These are phyloP conservation scores for Hafferia zeledoni DNA, from an alignment of 2,797 vertebrate species.

Conservation along the genomic window DNA sequence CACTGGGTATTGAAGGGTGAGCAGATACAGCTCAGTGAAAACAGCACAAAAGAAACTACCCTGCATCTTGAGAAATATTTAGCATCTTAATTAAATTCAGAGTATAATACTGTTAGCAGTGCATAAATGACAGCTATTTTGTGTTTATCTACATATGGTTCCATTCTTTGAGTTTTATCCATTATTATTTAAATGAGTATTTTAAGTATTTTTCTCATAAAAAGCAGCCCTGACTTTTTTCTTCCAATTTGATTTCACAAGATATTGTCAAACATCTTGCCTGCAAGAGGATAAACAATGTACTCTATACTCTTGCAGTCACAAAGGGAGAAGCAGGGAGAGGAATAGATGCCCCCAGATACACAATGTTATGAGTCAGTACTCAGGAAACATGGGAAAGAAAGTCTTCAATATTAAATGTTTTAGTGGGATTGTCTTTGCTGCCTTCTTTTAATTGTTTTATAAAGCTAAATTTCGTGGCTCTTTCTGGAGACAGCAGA, in stretches of 20 bases:
- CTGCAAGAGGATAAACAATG: not conserved
- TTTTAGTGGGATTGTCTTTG: not conserved
- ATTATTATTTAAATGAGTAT: constrained; percentile 32
- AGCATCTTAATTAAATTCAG: constrained; percentile 47
- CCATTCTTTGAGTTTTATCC: constrained; percentile 9
- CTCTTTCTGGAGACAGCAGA: constrained; percentile 7
- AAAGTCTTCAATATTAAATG: not conserved
- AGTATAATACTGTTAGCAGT: constrained; percentile 34
- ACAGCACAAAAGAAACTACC: not conserved
- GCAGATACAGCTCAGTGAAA: constrained; percentile 12
- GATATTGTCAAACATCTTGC: not conserved
- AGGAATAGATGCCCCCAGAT: not conserved
- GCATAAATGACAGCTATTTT: constrained; percentile 53
- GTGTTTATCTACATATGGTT: constrained; percentile 47
- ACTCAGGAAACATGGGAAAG: not conserved
- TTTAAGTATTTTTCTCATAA: constrained; percentile 3
- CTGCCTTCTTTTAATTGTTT: constrained; percentile 7
- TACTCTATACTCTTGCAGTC: not conserved
- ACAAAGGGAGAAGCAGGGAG: not conserved
- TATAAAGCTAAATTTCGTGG: not conserved
- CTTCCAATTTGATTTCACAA: not conserved
- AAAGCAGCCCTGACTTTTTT: not conserved
- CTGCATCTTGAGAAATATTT: constrained; percentile 24
- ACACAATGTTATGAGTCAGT: not conserved
- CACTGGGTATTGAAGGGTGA: not conserved